Evolutionary conservation across 2,888 invertebrate species (phyloP), one percentile per base, ranked within the genome.

Genomic region (Aethes cnicana): DNA sequence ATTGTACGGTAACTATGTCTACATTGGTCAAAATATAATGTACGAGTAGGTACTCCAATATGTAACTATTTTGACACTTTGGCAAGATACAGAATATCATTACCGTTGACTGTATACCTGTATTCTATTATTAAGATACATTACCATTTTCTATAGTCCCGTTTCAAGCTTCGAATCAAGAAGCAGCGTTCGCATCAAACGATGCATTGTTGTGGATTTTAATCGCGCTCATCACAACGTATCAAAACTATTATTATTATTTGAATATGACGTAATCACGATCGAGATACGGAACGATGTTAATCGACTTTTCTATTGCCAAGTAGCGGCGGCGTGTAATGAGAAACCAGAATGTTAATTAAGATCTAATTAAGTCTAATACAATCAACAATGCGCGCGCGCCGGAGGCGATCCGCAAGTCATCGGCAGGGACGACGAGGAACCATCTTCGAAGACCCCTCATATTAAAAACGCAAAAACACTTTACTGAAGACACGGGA

Each of bases 321-420:
- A 48, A 47, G 86, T 85, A 85, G 87, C 84, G 71, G 71, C 66
- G 84, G 83, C 88, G 85, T 87, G 87, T 88, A 89, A 89, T 89
- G 84, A 88, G 88, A 89, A 87, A 86, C 81, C 83, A 81, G 83
- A 88, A 88, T 86, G 85, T 86, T 89, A 88, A 89, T 88, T 88
- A 88, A 86, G 87, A 86, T 85, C 85, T 86, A 89, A 89, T 89
- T 86, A 88, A 86, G 73, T 87, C 82, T 88, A 89, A 88, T 89
- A 88, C 87, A 89, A 87, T 87, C 88, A 87, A 85, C 85, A 85
- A 88, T 84, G 84, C 83, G 80, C 78, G 84, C 84, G 81, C 83
- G 83, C 77, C 79, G 79, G 77, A 78, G 78, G 81, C 83, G n/a
- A 80, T 81, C 74, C 76, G 87, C 88, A 88, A 89, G 88, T 89